A percentile compares a stretch with the other conserved stretches of the same genome.
These are phyloP conservation scores for Lagopus muta DNA, from an alignment of 2,113 vertebrate species.

Conservation along the genomic window DNA sequence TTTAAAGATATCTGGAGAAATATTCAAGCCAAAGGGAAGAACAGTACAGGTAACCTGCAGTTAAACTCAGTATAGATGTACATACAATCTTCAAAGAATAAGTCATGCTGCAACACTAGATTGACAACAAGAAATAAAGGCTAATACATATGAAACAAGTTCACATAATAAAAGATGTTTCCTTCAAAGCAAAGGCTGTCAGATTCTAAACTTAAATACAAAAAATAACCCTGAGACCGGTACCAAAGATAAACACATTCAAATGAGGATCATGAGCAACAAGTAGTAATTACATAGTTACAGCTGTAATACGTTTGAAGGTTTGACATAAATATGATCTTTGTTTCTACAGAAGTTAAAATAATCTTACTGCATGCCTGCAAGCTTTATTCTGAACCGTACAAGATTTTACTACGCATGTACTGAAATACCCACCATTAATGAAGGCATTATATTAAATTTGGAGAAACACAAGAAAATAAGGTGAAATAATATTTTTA, in stretches of 20 bases:
- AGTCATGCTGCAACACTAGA: background rate
- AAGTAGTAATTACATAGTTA: background rate
- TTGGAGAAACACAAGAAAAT: background rate
- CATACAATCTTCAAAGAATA: background rate
- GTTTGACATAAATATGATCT: background rate
- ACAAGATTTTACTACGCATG: background rate
- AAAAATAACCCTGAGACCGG: background rate
- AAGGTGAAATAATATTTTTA: background rate
- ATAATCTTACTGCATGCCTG: background rate
- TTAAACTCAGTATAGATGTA: background rate
- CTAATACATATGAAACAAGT: background rate
- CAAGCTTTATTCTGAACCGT: background rate
- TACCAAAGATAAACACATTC: background rate
- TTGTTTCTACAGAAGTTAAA: background rate
- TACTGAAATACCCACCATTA: background rate
- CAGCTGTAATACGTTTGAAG: background rate
- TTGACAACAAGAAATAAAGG: background rate
- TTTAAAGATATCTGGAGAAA: background rate
- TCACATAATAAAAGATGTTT: background rate
- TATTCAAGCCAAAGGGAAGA: background rate
- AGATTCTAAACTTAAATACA: background rate
- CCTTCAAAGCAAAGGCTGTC: background rate
- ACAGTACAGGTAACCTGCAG: background rate
- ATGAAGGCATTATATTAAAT: background rate
- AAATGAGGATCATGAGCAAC: background rate